Evolutionary conservation across 1,140 invertebrate species (phyloP), one percentile per base, ranked within the genome.

Genomic region (Drosophila ananassae): DNA sequence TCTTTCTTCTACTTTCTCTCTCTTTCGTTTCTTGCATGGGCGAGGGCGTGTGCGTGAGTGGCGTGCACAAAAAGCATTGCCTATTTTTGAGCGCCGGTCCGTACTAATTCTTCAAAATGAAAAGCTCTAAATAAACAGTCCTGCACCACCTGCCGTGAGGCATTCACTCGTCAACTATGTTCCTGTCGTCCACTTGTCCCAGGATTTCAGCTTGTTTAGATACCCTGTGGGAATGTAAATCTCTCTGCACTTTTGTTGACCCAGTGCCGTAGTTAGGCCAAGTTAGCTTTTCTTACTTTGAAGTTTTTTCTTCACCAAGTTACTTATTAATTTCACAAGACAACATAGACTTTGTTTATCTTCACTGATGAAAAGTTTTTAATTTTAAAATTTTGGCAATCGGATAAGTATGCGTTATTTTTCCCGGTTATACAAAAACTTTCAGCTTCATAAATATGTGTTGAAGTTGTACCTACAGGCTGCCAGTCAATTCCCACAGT

Each of bases 21-120:
- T 47, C 12, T 12, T 52, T 51, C 12, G 2, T 13, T 28, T 21
- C 30, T 21, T 10, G 78, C 41, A 21, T 44, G n/a, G 2, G 48
- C 21, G 9, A 53, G 78, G 22, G 47, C 46, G 37, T 48, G 60
- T 71, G 48, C 64, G 77, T 59, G 63, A 58, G 67, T 37, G 21
- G 80, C 47, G 64, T 72, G 74, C 47, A 37, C 51, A 53, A 72
- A 64, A 55, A 56, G 28, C 54, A 56, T 25, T 77, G 77, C 68
- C 73, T 68, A 67, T 46, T 68, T 72, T 55, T 25, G 13, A 67
- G 82, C 61, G 74, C 13, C 12, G 9, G 9, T 9, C 44, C 21
- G 56, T 57, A 60, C 63, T 76, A 72, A 68, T 85, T 71, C 61
- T 63, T 77, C 58, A 60, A 67, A 73, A 68, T 58, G 55, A 69